Evolutionary conservation across 2,797 vertebrate genomes (phyloP).

Genomic region (Enteromius fasciolatus): DNA sequence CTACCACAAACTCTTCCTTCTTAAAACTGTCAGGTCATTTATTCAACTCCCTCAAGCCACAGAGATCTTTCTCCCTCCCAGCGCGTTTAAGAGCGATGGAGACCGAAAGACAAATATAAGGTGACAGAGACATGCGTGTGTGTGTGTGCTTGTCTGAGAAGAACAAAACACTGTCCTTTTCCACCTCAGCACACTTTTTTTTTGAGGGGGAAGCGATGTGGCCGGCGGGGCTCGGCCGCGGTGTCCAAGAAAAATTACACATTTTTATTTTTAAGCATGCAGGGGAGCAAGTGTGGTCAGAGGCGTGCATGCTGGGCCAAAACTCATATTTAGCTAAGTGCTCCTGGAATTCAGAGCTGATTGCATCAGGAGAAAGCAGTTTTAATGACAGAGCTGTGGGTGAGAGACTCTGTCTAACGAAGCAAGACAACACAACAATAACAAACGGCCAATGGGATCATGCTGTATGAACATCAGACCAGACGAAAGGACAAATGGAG

Average conservation of each 20-base stretch:
- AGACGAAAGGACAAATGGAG: background rate
- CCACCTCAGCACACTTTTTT: conserved; percentile 40
- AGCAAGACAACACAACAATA: conserved; percentile 49
- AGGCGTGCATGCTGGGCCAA: conserved; percentile 70
- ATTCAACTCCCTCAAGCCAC: conserved; percentile 46
- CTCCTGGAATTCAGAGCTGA: conserved; percentile 68
- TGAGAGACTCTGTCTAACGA: conserved; percentile 49
- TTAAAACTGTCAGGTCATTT: conserved; percentile 52
- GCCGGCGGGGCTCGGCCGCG: conserved; percentile 42
- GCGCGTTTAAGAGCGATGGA: conserved; percentile 9
- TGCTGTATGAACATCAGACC: conserved; percentile 19
- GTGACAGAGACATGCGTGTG: conserved; percentile 43
- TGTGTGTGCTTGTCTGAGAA: conserved; percentile 40
- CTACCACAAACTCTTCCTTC: conserved; percentile 44
- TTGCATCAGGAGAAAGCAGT: conserved; percentile 70
- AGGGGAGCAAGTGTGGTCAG: conserved; percentile 66
- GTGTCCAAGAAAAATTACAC: conserved; percentile 76
- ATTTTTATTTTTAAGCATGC: conserved; percentile 81
- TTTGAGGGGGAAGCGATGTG: conserved; percentile 36
- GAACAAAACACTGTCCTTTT: conserved; percentile 49
- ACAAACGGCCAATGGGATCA: conserved; percentile 22
- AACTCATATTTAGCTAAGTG: conserved; percentile 80
- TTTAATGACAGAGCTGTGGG: conserved; percentile 78
- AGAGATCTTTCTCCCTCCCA: conserved; percentile 21
- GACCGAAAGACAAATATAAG: conserved; percentile 38